Evolutionary conservation across 1,140 invertebrate genomes (phyloP), one percentile per base, ranked within the genome.

Genomic region (Pectinophora gossypiella): DNA sequence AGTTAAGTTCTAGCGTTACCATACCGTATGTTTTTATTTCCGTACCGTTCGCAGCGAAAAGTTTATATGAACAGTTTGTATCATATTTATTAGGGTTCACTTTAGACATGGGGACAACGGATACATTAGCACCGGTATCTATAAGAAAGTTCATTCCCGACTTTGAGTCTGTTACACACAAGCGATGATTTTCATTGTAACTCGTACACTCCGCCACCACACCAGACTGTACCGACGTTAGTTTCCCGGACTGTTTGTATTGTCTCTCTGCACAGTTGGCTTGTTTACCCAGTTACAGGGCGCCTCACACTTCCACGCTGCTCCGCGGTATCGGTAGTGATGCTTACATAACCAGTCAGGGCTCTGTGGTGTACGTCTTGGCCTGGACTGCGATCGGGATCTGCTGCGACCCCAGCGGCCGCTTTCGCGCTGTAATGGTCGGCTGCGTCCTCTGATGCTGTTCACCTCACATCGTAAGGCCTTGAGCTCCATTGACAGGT

Each of bases 61-160:
- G 42, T 20, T 44, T 44, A 40, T 40, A 40, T 6, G n/a, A 12
- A 16, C 7, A 10, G 7, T 15, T 18, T 15, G 7, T 16, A 16
- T 15, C 7, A 10, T 18, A 15, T 15, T 15, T 40, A 16, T 40
- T 40, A 40, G 6, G n/a, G n/a, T n/a, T n/a, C 19, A 44, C 42
- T 40, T 2, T 15, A 10, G 12, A 16, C 7, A 10, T 10, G 18
- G 42, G 42, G 10, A 44, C 10, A 18, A 44, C 42, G 19, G 42
- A 44, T 19, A 44, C 42, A 15, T 44, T 44, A 15, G 42, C 42
- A 44, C 42, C 42, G 12, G 7, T 44, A 44, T 44, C 42, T 9
- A 44, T 19, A n/a, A 44, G 19, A 44, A 44, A 44, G 20, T 19
- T 18, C 12, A 44, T 12, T 7, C 42, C 42, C 6, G 10, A 20